phyloP scores from a whole-genome alignment of 92 coral and sea anemone species.

The Heteractis magnifica region DNA sequence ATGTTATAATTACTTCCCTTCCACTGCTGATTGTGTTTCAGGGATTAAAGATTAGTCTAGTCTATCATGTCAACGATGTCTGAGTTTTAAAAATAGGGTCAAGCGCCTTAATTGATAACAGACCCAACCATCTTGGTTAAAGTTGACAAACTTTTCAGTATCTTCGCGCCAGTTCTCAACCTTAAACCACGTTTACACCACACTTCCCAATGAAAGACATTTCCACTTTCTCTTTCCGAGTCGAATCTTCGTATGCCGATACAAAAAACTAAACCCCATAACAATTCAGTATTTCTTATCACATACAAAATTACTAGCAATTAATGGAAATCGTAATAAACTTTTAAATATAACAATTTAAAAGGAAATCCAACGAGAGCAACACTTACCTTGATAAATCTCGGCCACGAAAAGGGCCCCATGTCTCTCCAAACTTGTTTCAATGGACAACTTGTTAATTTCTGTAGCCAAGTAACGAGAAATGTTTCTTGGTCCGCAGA shows the following conservation, averaged over 20 bases:
- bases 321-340: background rate
- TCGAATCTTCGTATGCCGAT: too few species aligned
- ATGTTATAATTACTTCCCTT: too few species aligned
- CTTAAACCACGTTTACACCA: background rate
- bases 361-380: too few species aligned
- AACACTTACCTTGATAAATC: slow-evolving; percentile 60
- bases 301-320: background rate
- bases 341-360: background rate
- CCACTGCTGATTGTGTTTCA: background rate
- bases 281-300: background rate
- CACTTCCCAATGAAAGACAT: background rate
- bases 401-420: slow-evolving; percentile 75
- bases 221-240: background rate
- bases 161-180: background rate
- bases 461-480: slow-evolving; percentile 65
- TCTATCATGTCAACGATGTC: background rate
- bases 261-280: background rate
- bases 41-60: background rate
- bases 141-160: too few species aligned
- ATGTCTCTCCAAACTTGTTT: slow-evolving; percentile 62
- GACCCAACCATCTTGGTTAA: background rate
- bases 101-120: background rate
- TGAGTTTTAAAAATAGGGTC: background rate
- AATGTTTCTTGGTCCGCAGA: slow-evolving; percentile 35
- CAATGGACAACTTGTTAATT: slow-evolving; percentile 61